Evolutionary conservation across 2,797 vertebrate species (phyloP), one percentile per base, ranked within the genome.

Genomic region (Liasis olivaceus): DNA sequence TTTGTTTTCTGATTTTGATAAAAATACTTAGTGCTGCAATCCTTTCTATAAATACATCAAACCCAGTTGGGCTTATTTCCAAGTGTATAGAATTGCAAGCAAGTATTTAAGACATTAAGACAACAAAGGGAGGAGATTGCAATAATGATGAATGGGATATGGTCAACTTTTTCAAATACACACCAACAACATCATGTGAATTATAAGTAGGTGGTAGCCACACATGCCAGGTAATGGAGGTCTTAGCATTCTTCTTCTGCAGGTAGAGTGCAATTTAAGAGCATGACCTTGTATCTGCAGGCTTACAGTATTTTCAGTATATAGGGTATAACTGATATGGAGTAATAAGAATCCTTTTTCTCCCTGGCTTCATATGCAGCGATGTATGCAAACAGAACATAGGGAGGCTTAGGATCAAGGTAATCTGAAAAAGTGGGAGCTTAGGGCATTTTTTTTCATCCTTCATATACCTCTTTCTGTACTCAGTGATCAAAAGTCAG

Each of bases 61-160:
- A 59, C 4, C 1, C 15, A 59, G 15, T 87, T 47, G 15, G n/a
- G n/a, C 15, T 42, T 59, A 59, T 58, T 87, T 59, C 28, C 56
- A 59, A 87, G 3, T 20, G 20, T 31, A 60, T 13, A 87, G n/a
- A 36, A 1, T 24, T 60, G n/a, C 59, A 69, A 69, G n/a, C 13
- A 72, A 72, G 15, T 72, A 72, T 72, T 36, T 36, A 36, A 72
- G 66, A 31, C 66, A 36, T 14, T 72, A 31, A 31, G 31, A 36
- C 66, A 66, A 66, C 64, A 66, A 66, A n/a, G 26, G 11, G 64
- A 4, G 28, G n/a, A 92, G 87, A 93, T 95, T 87, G 72, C 77
- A 85, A 66, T 81, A 91, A 89, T 88, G 89, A 91, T 94, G 93
- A 94, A 63, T 87, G 89, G 93, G 90, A 94, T 95, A 88, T 94